phyloP scores from a whole-genome alignment of 2,113 vertebrate species.

The Progne subis region DNA sequence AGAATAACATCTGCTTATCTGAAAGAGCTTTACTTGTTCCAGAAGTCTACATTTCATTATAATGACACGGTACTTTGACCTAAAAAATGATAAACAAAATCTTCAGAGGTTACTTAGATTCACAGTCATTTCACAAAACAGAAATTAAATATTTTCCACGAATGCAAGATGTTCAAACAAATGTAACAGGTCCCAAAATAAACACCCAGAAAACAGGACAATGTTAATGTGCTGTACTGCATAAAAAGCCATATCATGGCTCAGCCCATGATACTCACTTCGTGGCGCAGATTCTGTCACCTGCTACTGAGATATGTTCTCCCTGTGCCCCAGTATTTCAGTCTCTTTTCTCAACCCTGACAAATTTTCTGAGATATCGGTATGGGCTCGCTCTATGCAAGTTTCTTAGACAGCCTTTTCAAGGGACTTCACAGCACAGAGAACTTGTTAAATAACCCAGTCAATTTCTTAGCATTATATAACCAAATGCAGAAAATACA shows the following conservation, averaged over 20 bases:
- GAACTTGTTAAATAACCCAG: background rate
- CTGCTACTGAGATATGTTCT: background rate
- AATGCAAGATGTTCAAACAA: background rate
- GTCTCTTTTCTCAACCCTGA: background rate
- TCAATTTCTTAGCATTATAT: background rate
- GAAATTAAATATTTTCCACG: background rate
- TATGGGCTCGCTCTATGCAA: background rate
- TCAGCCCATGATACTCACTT: background rate
- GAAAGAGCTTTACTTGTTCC: background rate
- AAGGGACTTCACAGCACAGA: background rate
- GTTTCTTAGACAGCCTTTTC: background rate
- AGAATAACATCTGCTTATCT: slow-evolving; percentile 9
- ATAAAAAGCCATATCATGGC: background rate
- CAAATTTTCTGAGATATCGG: background rate
- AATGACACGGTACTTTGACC: background rate
- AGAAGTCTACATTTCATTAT: slow-evolving; percentile 1
- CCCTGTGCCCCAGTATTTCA: background rate
- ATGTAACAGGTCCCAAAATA: background rate
- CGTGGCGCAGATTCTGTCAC: background rate
- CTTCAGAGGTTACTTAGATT: background rate
- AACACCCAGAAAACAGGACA: background rate
- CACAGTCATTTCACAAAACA: background rate
- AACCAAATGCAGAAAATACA: background rate
- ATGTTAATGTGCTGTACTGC: background rate
- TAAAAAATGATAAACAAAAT: background rate